Percentiles rank a stretch among this genome's conserved stretches.
Conservation (phyloP, 92 coral and sea anemone genomes). For the Zoanthus sociatus region DNA sequence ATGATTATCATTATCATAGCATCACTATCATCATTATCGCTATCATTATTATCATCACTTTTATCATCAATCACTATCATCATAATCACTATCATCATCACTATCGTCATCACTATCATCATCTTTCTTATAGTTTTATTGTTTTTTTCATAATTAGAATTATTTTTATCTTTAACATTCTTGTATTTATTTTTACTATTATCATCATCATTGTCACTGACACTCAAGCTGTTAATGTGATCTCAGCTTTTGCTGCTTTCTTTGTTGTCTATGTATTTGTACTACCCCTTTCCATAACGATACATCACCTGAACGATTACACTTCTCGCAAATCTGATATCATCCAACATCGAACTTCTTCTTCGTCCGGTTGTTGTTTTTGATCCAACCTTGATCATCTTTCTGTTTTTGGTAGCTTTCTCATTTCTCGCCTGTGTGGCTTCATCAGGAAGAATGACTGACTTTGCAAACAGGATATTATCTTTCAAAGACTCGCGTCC, state of each 20-base stretch:
- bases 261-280: background rate
- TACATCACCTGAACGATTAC: constrained; percentile 5
- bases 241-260: background rate
- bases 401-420: constrained; percentile 31
- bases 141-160: too few relatives aligned
- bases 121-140: too few relatives aligned
- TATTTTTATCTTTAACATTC: background rate
- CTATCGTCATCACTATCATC: background rate
- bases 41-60: background rate
- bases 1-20: too few relatives aligned
- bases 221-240: background rate
- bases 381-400: background rate
- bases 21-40: background rate
- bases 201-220: background rate
- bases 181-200: background rate
- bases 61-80: background rate
- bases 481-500: background rate
- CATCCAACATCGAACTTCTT: constrained; percentile 11
- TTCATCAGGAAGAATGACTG: constrained; percentile 14
- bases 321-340: constrained; percentile 22
- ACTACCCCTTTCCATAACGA: too few relatives aligned
- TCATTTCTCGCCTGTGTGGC: background rate
- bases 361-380: constrained; percentile 11
- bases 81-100: background rate
- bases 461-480: constrained; percentile 18